Base-by-base conservation (phyloP, 2,888 invertebrate genomes). In the Smittia aterrima region DNA sequence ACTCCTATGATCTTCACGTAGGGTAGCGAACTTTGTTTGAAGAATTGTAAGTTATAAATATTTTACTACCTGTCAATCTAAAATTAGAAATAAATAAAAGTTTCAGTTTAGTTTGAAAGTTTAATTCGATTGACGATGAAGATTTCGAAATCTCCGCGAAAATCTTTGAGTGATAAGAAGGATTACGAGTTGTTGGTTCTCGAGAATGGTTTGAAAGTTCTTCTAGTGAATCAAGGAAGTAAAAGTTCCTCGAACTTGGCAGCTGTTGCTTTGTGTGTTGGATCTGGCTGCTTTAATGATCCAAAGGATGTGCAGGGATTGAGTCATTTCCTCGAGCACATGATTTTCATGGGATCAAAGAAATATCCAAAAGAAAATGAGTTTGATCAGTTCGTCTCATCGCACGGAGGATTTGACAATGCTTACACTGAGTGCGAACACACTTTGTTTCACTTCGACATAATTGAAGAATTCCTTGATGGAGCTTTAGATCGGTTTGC, bases 391-490 rank as follows among this genome's bases (percentile, higher is more conserved):
- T 93, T 90, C 78, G 87, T 93, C 24, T 89, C 88, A 85, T 92
- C 90, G 85, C 89, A 90, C 80, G 94, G 95, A 1, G 96, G 96
- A 2, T 89, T 88, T 6, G 90, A 91, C 79, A 96, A 96, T 81
- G 96, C 95, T 0, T 88, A 89, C 40, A 96, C 96, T 0, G 95
- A 94, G 79, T 90, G 89, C 81, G 95, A 96, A 82, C 87, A 88
- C 78, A 96, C 96, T 0, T 89, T 90, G 0, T 96, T 95, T 83
- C 91, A 93, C 81, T 95, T 96, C 82, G 95, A 95, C 80, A 89
- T 94, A 77, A 89, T 92, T 75, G 92, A 93, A 81, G 89, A 91
- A 78, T 85, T 92, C 80, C 86, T 96, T 24, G 85, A 86, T 0
- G 87, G 88, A 70, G 91, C 91, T 0, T 85, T 96, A 81, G 95